Base-by-base conservation (phyloP, 2,113 vertebrate species). In the Empidonax alnorum region DNA sequence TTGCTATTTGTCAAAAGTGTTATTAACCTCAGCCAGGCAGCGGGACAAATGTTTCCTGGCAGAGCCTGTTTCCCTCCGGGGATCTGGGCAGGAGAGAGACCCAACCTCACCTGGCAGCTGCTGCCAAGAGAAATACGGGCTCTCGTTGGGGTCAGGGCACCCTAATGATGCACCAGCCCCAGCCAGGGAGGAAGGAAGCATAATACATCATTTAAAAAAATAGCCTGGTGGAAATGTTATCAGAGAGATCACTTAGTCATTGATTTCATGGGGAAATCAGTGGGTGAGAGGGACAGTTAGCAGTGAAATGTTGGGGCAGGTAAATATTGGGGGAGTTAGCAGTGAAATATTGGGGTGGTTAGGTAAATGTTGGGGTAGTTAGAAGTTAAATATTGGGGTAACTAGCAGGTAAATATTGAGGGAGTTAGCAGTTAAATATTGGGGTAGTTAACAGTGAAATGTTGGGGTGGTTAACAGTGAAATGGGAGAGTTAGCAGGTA, bases 31-130 rank as follows among this genome's bases (percentile, higher is more conserved):
- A 75, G 49, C 44, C 58, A 93, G 89, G 71, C 66, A 93, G 41
- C 55, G 41, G 72, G 74, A 87, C 74, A 82, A 96, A 93, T 84
- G 91, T 93, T 94, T 17, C 47, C 91, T 91, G 84, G 76, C 69
- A 76, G 17, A 94, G 23, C 25, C 46, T 33, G 28, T 66, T 84
- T 33, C 73, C 62, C 76, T 74, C 63, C 0, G 1, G 66, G 73
- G 33, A 77, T 55, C 33, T 21, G 12, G 2, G 37, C 11, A 44
- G 63, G 24, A 76, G 10, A 63, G 69, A 59, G 63, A 87, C 24
- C 67, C 50, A 17, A 3, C 1, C 49, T 93, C 87, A 84, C 71
- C 78, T 83, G 85, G 79, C 66, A 93, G 52, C 39, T 0, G 13
- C 49, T 80, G 61, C 62, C 61, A 31, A 28, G 50, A 37, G 33